A percentile compares a stretch with the other conserved stretches of the same genome.
Evolutionary conservation across 2,797 vertebrate genomes (phyloP).

Genomic region (Cyprinodon diabolis): DNA sequence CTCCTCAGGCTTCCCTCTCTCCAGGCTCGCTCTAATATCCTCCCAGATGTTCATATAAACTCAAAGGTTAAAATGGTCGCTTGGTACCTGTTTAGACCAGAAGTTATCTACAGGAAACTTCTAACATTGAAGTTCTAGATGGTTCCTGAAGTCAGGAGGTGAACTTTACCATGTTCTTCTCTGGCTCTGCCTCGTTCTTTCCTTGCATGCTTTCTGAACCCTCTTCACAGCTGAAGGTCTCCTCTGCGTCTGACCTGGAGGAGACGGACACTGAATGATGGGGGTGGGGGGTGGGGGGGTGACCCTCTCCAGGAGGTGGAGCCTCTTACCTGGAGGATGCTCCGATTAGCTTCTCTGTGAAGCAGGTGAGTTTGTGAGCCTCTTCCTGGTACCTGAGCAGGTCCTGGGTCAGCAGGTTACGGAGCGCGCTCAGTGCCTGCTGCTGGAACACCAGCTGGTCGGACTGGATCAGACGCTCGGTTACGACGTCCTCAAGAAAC

Average conservation of each 20-base stretch:
- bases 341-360: slow-evolving; percentile 33
- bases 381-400: slow-evolving; percentile 68
- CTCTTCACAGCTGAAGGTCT: slow-evolving; percentile 4
- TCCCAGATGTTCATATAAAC: no score
- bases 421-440: slow-evolving; percentile 70
- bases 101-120: no score
- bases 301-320: background rate
- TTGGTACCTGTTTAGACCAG: no score
- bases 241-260: slow-evolving; percentile 42
- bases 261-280: background rate
- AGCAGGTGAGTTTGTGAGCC: slow-evolving; percentile 42
- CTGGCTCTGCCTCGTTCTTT: slow-evolving; percentile 57
- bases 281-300: background rate
- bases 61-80: no score
- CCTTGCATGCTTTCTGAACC: slow-evolving; percentile 67
- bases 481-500: slow-evolving; percentile 57
- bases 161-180: slow-evolving; percentile 70
- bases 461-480: slow-evolving; percentile 47
- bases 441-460: slow-evolving; percentile 67
- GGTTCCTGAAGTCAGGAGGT: no score
- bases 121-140: background rate
- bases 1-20: no score
- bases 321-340: slow-evolving; percentile 36
- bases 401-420: slow-evolving; percentile 70
- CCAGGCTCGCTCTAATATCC: no score